These are phyloP conservation scores for Neoscelio sp. DNA, from an alignment of 2,888 invertebrate genomes.

Conservation along the genomic window DNA sequence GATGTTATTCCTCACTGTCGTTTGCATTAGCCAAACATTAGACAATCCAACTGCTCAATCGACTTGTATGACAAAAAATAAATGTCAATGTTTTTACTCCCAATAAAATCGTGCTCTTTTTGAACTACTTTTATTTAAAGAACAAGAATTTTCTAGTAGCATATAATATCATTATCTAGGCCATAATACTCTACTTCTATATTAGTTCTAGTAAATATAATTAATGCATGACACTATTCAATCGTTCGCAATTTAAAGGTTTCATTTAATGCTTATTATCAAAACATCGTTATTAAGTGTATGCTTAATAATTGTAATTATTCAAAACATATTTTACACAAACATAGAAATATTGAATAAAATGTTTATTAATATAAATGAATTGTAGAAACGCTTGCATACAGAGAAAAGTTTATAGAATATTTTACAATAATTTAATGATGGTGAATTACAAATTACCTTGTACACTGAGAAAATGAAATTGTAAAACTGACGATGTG, in stretches of 20 bases:
- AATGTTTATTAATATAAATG: too few relatives aligned
- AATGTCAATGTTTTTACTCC: conserved; percentile 32
- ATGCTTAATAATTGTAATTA: not conserved
- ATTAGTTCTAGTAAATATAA: conserved; percentile 64
- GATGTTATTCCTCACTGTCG: conserved; percentile 50
- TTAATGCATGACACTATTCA: conserved; percentile 72
- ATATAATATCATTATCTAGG: conserved; percentile 73
- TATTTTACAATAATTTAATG: too few relatives aligned
- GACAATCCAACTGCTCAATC: conserved; percentile 52
- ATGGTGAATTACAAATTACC: too few relatives aligned
- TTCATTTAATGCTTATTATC: too few relatives aligned
- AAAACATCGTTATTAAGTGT: too few relatives aligned
- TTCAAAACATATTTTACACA: too few relatives aligned
- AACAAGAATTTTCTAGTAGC: conserved; percentile 27
- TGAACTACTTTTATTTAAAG: conserved; percentile 1
- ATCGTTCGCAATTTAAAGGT: conserved; percentile 67
- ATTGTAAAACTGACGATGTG: too few relatives aligned
- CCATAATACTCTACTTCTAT: conserved; percentile 80
- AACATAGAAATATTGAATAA: too few relatives aligned
- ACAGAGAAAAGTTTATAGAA: too few relatives aligned
- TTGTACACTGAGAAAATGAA: too few relatives aligned
- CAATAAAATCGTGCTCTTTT: conserved; percentile 30
- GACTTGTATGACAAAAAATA: conserved; percentile 12
- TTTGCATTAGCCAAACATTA: conserved; percentile 56
- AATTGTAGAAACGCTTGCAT: too few relatives aligned